phyloP scores from a whole-genome alignment of 2,113 vertebrate species.

The Trichechus manatus region DNA sequence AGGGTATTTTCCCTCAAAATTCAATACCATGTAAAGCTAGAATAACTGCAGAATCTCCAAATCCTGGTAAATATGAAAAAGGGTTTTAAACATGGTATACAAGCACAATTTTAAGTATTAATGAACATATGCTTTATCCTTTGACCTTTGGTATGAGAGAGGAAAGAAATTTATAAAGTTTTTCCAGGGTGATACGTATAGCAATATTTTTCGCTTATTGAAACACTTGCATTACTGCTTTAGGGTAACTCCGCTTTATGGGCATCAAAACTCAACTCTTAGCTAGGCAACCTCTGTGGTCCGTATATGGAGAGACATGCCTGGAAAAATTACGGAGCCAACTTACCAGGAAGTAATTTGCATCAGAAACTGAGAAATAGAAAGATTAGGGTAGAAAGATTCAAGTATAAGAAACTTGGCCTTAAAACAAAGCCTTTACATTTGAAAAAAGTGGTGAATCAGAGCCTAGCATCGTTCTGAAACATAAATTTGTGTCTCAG shows the following conservation, averaged over 20 bases:
- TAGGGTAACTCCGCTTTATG: neutral
- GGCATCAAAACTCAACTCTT: neutral
- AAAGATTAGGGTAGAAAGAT: neutral
- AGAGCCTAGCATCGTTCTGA: neutral
- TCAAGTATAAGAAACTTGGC: neutral
- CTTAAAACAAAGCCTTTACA: neutral
- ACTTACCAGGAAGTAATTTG: neutral
- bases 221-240: neutral
- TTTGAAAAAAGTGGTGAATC: neutral
- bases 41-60: neutral
- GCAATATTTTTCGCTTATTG: neutral
- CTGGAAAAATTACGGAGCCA: neutral
- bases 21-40: neutral
- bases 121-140: neutral
- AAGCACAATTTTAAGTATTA: neutral
- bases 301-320: neutral
- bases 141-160: neutral
- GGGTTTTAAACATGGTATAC: neutral
- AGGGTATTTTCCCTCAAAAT: neutral
- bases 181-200: neutral
- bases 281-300: fast-evolving
- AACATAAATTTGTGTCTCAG: neutral
- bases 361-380: neutral
- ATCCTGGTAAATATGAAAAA: neutral
- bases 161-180: neutral